Evolutionary conservation across 2,888 invertebrate genomes (phyloP).

Genomic region (Plagiodera versicolora): DNA sequence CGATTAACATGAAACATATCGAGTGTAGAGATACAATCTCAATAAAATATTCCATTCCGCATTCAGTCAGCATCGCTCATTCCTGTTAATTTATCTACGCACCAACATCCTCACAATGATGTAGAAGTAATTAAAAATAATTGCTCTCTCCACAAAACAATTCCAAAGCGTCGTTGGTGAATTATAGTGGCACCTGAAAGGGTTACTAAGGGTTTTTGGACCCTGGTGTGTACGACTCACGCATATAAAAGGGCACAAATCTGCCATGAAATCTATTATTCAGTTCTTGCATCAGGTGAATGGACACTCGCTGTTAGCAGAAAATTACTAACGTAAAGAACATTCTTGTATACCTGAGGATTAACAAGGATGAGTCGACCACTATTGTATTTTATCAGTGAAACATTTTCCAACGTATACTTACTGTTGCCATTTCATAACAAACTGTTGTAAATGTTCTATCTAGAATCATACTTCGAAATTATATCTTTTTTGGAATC

Average conservation of each 20-base stretch:
- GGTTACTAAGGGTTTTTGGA: slow-evolving; percentile 5
- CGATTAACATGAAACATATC: background rate
- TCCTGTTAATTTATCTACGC: background rate
- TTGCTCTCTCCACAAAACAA: slow-evolving; percentile 15
- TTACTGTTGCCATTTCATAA: no score
- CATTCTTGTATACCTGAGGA: background rate
- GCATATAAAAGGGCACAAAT: slow-evolving; percentile 19
- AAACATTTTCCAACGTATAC: no score
- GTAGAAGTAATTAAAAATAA: slow-evolving; percentile 25
- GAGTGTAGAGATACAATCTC: background rate
- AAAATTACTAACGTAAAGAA: background rate
- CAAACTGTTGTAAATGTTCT: no score
- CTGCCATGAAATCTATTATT: slow-evolving; percentile 14
- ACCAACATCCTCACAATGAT: slow-evolving; percentile 13
- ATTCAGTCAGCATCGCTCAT: background rate
- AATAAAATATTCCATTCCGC: background rate
- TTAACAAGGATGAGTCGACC: background rate
- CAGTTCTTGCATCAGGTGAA: slow-evolving; percentile 14
- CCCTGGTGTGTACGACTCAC: slow-evolving; percentile 1
- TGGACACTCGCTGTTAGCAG: slow-evolving; percentile 6
- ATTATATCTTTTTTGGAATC: no score
- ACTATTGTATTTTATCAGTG: background rate
- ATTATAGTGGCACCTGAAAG: slow-evolving; percentile 15
- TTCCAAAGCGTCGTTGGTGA: slow-evolving; percentile 12
- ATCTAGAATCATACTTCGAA: no score